Evolutionary conservation across 2,113 vertebrate genomes (phyloP), one percentile per base, ranked within the genome.

Genomic region (Tamias sibiricus): DNA sequence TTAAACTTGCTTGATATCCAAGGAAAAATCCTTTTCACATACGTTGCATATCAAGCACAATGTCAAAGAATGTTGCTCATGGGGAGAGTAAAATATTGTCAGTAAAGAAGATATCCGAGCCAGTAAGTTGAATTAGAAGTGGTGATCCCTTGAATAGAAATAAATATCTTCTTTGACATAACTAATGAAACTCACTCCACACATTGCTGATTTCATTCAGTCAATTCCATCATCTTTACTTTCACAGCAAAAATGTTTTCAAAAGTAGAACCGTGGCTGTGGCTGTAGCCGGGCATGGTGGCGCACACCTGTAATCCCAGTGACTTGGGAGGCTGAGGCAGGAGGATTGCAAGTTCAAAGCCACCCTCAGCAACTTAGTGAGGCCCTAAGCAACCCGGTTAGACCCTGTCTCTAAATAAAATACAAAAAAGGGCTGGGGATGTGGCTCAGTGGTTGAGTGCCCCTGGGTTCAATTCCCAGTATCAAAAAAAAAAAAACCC

Each of bases 101-200:
- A 79, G 47, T 42, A 49, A 44, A 86, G 42, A 64, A 71, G 90
- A 20, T 49, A 83, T 82, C 20, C 62, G 47, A 87, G 40, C 64
- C 47, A 96, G 82, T 42, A 82, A 96, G 66, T 85, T 93, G 74
- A 96, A 97, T 96, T 96, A 86, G 91, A 87, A 97, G 82, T 54
- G 74, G 64, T 49, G 85, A 76, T 74, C 82, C 64, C 86, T 81
- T 96, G 79, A 96, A 80, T 92, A 91, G 85, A 97, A 97, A 96
- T 97, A 96, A 85, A 95, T 66, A 94, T 75, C 87, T 93, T 97
- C 94, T 96, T 72, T 4, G 37, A 85, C 8, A 35, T 42, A 82
- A 52, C 54, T 74, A 93, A 93, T 88, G 92, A 91, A 95, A 79
- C 40, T 37, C 42, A 54, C 22, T 64, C 57, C 82, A 59, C 30